Evolutionary conservation across 2,797 vertebrate genomes (phyloP), one percentile per base, ranked within the genome.

Genomic region (Caiman crocodilus): DNA sequence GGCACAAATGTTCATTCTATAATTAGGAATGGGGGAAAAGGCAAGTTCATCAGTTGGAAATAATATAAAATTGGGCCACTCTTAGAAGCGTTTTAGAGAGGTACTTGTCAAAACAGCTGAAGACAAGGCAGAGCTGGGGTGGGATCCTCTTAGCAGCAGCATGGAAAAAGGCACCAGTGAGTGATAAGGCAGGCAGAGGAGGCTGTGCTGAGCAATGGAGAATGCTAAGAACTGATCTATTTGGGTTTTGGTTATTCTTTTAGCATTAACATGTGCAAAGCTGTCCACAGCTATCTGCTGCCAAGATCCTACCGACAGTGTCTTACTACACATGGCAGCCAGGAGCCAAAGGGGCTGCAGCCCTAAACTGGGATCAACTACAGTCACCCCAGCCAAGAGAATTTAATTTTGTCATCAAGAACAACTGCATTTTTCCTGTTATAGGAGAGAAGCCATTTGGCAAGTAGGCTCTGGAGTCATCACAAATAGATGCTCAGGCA

Each of bases 161-260:
- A 15, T 0, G 4, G 69, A 35, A 85, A 55, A 85, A 3, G 0
- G 57, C 74, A 76, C 4, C 57, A 42, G 71, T 0, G 17, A 0
- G 5, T 74, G 87, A 23, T 61, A 8, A 4, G 8, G 16, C 55
- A 82, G 3, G 0, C 79, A 25, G 84, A 84, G 14, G 88, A 42
- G 85, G 26, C 56, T n/a, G 80, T 14, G 60, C 55, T 15, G 0
- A 85, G 50, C 73, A n/a, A 6, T 0, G 16, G 13, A 18, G 32
- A 25, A 74, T 42, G 74, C 1, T 21, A 64, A 23, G 83, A 89
- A 3, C 0, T 7, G 78, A 79, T 35, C 18, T 26, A 28, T 73
- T 8, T 17, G 23, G 20, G 26, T 76, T 16, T 9, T 28, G 16
- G n/a, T 58, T 5, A 14, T 6, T 69, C 64, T 76, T 25, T 14